Evolutionary conservation across 2,888 invertebrate species (phyloP).

Genomic region (Notocelia uddmanniana): DNA sequence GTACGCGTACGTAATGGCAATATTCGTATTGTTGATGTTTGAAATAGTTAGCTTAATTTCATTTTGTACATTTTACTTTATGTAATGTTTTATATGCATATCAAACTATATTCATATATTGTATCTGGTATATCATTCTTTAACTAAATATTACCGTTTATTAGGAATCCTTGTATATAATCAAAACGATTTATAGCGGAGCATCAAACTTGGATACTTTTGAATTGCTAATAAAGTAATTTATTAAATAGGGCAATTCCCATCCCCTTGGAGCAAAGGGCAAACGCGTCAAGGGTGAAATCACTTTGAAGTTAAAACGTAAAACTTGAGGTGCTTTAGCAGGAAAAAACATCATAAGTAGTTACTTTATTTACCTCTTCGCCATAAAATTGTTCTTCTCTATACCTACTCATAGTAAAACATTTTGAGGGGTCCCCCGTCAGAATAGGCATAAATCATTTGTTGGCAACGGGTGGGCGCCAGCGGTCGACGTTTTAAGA

Average conservation of each 20-base stretch:
- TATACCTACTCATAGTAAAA: background rate
- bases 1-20: too few relatives aligned
- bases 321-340: conserved; percentile 22
- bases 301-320: conserved; percentile 24
- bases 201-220: conserved; percentile 10
- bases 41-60: too few relatives aligned
- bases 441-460: conserved; percentile 22
- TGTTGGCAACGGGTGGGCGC: background rate
- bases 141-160: too few relatives aligned
- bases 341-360: background rate
- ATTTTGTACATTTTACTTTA: too few relatives aligned
- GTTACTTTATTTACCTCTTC: background rate
- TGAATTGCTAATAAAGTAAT: conserved; percentile 32
- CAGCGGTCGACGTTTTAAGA: conserved; percentile 11
- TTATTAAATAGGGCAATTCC: conserved; percentile 25
- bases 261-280: conserved; percentile 5
- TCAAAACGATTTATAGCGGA: too few relatives aligned
- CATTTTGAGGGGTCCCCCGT: background rate
- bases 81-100: too few relatives aligned
- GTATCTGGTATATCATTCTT: too few relatives aligned
- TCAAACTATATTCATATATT: too few relatives aligned
- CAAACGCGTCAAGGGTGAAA: background rate
- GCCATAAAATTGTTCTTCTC: background rate
- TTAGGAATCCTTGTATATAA: too few relatives aligned
- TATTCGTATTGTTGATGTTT: too few relatives aligned